Base-by-base conservation (phyloP, 2,888 invertebrate species). In the Tachystola acroxantha region DNA sequence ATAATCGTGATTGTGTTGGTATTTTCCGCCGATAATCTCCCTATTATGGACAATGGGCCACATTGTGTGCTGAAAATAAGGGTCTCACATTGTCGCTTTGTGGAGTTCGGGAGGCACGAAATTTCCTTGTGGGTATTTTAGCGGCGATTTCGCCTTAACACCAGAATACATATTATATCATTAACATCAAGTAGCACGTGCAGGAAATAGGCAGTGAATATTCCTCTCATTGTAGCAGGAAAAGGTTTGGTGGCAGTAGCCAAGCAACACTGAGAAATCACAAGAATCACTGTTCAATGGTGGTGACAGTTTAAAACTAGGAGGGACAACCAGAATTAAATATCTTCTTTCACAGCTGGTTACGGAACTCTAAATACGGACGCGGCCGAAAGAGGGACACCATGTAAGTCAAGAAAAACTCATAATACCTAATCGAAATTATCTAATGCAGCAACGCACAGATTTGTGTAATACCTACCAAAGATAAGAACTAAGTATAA, bases 1-100 rank as follows among this genome's bases (percentile, higher is more conserved):
- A 43, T 47, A 43, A 34, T 36, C 22, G 27, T 34, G 37, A 40
- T 40, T 40, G 36, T 43, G 40, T 41, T 36, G 33, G 34, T 37
- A 37, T 53, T 50, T 55, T 52, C 43, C 43, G 48, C 48, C 57
- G 49, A 63, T 64, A 54, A 60, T 63, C 56, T 53, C 28, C 35
- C 57, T 59, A 66, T 65, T 59, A 66, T 53, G 59, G 54, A 59
- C 55, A 64, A 59, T 60, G 60, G 50, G 50, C 57, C 56, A 52
- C 58, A 64, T 64, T 54, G 58, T 59, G 54, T 50, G 32, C 51
- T 36, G 53, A 53, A 42, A 53, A 54, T 57, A 62, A 58, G 58
- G 64, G 54, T 53, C 54, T 47, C 48, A 58, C 57, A 62, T 61
- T 59, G 63, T 58, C 57, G 50, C 47, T 46, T 45, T 27, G 7